These are phyloP conservation scores for Imbricaverruca yamaguchii DNA, from an alignment of 2,888 invertebrate genomes.

Conservation along the genomic window DNA sequence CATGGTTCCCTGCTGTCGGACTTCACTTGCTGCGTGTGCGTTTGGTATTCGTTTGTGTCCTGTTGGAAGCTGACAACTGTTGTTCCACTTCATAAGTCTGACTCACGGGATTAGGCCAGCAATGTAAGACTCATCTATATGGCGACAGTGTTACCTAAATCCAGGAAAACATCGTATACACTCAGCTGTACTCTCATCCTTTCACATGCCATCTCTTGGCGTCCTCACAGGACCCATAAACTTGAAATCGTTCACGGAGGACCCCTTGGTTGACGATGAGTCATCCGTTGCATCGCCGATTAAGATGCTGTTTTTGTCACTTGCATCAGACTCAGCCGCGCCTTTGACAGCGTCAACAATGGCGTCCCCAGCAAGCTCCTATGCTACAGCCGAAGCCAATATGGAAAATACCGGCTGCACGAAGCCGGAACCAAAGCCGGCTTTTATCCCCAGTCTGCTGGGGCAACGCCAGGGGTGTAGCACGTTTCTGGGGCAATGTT, in stretches of 20 bases:
- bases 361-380: not conserved
- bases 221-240: not conserved
- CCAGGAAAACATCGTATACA: not conserved
- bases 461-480: too few species aligned
- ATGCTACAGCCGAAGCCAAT: not conserved
- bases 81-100: too few species aligned
- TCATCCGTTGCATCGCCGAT: not conserved
- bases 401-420: too few species aligned
- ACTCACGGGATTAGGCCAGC: not conserved
- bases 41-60: too few species aligned
- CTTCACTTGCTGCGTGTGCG: too few species aligned
- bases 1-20: too few species aligned
- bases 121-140: not conserved
- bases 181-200: not conserved
- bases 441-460: too few species aligned
- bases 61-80: too few species aligned
- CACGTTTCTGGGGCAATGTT: too few species aligned
- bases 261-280: not conserved
- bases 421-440: too few species aligned
- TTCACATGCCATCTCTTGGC: not conserved
- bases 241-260: not conserved
- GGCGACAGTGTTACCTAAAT: not conserved
- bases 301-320: not conserved
- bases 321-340: not conserved
- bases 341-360: not conserved